Evolutionary conservation across 2,113 vertebrate genomes (phyloP).

Genomic region (Otus sunia): DNA sequence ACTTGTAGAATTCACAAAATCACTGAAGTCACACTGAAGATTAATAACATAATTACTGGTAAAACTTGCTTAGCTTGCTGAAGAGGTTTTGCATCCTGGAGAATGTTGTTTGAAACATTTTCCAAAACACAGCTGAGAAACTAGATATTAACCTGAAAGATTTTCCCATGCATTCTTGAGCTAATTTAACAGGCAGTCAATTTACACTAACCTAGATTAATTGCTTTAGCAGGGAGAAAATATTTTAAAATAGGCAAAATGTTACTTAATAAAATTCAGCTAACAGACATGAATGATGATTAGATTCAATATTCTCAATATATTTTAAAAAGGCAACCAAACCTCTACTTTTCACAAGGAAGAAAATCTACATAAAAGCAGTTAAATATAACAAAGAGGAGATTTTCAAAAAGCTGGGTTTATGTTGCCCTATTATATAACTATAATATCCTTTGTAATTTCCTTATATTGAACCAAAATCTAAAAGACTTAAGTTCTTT

Average conservation of each 20-base stretch:
- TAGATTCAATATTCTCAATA: not conserved
- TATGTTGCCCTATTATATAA: not conserved
- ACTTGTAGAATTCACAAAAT: not conserved
- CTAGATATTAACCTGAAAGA: not conserved
- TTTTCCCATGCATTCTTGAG: slow-evolving; percentile 51
- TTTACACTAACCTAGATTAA: slow-evolving; percentile 37
- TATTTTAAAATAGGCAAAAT: slow-evolving; percentile 7
- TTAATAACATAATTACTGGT: slow-evolving; percentile 36
- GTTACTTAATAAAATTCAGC: not conserved
- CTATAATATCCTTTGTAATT: not conserved
- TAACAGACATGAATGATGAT: not conserved
- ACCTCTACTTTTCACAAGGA: not conserved
- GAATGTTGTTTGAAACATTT: not conserved
- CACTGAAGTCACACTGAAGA: not conserved
- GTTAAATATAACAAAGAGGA: not conserved
- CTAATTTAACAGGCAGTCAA: slow-evolving; percentile 2
- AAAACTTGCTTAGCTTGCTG: slow-evolving; percentile 43
- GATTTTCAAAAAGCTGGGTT: not conserved
- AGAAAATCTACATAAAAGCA: not conserved
- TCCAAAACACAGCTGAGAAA: not conserved
- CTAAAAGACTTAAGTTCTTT: not conserved
- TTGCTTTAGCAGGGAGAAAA: not conserved
- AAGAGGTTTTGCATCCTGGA: slow-evolving; percentile 11
- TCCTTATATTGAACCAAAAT: not conserved
- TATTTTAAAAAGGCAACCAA: not conserved